These are phyloP conservation scores for Protobothrops mucrosquamatus DNA, from an alignment of 2,113 vertebrate genomes.

Conservation along the genomic window DNA sequence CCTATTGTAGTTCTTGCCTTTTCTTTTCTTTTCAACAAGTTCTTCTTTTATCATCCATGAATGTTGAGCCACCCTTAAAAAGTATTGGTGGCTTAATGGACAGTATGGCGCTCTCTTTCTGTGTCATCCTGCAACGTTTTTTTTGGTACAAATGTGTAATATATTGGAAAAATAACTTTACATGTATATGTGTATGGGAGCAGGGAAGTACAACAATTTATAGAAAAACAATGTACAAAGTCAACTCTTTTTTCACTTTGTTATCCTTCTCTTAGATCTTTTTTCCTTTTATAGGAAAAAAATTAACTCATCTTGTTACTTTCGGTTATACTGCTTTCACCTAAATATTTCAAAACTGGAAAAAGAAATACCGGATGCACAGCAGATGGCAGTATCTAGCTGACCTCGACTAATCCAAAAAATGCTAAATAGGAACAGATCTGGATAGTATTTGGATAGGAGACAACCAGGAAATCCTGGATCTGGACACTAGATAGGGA, in stretches of 20 bases:
- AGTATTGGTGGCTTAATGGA: neutral
- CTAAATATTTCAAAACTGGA: neutral
- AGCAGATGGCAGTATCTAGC: neutral
- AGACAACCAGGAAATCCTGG: neutral
- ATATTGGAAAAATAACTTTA: neutral
- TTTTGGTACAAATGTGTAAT: neutral
- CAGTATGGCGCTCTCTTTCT: neutral
- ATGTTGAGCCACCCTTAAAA: neutral
- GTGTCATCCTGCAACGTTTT: neutral
- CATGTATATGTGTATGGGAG: neutral
- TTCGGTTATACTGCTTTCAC: neutral
- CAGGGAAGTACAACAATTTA: neutral
- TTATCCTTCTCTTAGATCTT: neutral
- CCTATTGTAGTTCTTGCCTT: neutral
- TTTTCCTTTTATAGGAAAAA: neutral
- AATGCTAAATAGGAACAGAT: neutral
- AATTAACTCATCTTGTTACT: neutral
- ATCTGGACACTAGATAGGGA: neutral
- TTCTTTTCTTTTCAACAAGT: neutral
- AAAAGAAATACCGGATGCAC: neutral
- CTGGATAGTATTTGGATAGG: neutral
- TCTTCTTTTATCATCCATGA: neutral
- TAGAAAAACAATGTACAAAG: neutral
- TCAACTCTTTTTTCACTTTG: neutral
- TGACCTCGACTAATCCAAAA: neutral